A percentile compares a stretch with the other conserved stretches of the same genome.
Conservation (phyloP, 2,797 vertebrate species). For the Notamacropus eugenii region DNA sequence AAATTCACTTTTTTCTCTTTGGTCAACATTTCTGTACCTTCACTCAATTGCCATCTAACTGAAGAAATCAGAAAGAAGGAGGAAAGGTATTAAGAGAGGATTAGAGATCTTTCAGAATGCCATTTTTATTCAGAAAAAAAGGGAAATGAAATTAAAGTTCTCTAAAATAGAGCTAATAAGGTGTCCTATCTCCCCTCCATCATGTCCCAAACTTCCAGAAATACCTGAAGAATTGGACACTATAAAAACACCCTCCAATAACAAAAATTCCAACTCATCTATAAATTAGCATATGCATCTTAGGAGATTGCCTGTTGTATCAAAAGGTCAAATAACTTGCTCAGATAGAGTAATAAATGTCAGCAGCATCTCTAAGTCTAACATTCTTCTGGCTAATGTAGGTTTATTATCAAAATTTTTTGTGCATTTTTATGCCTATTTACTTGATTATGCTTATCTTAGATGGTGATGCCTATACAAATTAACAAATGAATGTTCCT, state of each 20-base stretch:
- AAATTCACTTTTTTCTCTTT: neutral
- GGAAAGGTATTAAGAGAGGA: neutral
- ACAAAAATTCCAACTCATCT: neutral
- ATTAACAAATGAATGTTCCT: neutral
- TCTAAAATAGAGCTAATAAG: neutral
- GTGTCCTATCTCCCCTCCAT: neutral
- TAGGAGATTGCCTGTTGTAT: neutral
- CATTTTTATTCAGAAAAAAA: neutral
- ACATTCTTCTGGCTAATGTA: neutral
- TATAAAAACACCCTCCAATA: neutral
- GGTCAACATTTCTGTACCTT: neutral
- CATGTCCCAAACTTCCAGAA: neutral
- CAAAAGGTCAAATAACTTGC: neutral
- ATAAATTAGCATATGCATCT: neutral
- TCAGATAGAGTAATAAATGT: neutral
- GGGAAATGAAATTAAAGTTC: neutral
- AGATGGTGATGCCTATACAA: neutral
- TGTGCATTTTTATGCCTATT: neutral
- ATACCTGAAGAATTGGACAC: neutral
- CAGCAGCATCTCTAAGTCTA: neutral
- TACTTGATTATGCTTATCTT: neutral
- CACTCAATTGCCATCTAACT: neutral
- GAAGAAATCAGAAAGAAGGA: neutral
- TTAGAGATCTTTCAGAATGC: neutral
- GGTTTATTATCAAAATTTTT: neutral